Base-by-base conservation (phyloP, 2,113 vertebrate species). In the Phainopepla nitens region DNA sequence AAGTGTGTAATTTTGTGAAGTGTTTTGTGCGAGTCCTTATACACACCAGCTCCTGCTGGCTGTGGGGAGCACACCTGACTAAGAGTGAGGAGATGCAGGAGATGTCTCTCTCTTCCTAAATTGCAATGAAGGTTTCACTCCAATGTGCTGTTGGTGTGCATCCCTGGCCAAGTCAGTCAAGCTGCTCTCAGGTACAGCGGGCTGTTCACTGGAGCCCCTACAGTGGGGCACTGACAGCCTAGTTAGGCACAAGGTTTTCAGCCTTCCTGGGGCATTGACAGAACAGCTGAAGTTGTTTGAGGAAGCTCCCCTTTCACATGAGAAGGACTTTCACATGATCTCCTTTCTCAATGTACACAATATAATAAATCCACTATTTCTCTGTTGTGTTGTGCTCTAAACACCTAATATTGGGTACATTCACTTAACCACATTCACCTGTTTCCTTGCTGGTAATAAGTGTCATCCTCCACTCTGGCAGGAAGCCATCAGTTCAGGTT, bases 111-210 rank as follows among this genome's bases (percentile, higher is more conserved):
- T 49, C 24, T 61, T 1, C 70, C 21, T 12, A 17, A 41, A 25
- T 0, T 11, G 17, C 42, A 47, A 2, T 35, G 5, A 47, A 47
- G 13, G 9, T 49, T 62, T 87, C 35, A 14, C n/a, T n/a, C 39
- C 1, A 0, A 31, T 9, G 8, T 0, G 0, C 56, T 41, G 20
- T 13, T 29, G 20, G 28, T 33, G 8, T 0, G 0, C 24, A 24
- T 9, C 20, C 75, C 56, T 24, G n/a, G 17, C 3, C 15, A 60
- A 44, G 18, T 2, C 2, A 2, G 22, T 11, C 19, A 20, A n/a
- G 35, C 15, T 13, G 23, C 49, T 17, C 47, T 39, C 0, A 0
- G 19, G 9, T 28, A 20, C 49, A 41, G 57, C 0, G 0, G 14
- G n/a, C 24, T 54, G 41, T 5, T 25, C 85, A 12, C 29, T 42